These are phyloP conservation scores for Euura saliciscinereae DNA, from an alignment of 1,140 invertebrate species.

Conservation along the genomic window DNA sequence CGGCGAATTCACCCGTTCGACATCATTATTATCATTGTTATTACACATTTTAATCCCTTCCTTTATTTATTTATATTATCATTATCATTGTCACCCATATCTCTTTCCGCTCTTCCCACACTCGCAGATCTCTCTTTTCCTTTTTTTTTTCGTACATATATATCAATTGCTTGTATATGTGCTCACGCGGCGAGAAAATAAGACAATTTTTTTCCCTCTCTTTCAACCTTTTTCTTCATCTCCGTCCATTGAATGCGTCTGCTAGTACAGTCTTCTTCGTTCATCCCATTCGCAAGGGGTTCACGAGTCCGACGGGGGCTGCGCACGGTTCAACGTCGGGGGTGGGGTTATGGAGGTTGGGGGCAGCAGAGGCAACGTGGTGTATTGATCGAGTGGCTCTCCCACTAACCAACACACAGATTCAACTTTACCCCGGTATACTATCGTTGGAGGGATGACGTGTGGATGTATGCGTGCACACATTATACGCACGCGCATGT, in stretches of 20 bases:
- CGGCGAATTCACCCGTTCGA: no score
- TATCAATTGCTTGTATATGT: slow-evolving; percentile 6
- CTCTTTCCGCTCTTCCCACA: background rate
- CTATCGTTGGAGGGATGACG: background rate
- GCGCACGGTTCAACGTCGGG: background rate
- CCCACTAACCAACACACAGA: slow-evolving; percentile 12
- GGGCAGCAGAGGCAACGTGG: slow-evolving; percentile 53
- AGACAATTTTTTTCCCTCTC: background rate
- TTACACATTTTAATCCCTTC: no score
- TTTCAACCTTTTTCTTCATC: background rate
- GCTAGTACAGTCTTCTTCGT: background rate
- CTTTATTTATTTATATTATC: no score
- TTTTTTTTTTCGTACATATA: slow-evolving; percentile 4
- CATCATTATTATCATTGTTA: no score
- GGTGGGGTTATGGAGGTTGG: slow-evolving; percentile 16
- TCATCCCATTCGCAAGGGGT: background rate
- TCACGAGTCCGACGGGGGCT: background rate
- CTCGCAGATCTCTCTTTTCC: background rate
- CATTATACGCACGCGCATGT: no score
- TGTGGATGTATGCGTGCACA: no score
- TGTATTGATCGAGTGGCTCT: slow-evolving; percentile 36
- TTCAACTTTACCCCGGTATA: background rate
- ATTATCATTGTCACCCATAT: no score
- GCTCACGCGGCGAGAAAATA: background rate
- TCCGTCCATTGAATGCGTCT: background rate